Evolutionary conservation across 2,797 vertebrate species (phyloP).

Genomic region (Myotis daubentonii): DNA sequence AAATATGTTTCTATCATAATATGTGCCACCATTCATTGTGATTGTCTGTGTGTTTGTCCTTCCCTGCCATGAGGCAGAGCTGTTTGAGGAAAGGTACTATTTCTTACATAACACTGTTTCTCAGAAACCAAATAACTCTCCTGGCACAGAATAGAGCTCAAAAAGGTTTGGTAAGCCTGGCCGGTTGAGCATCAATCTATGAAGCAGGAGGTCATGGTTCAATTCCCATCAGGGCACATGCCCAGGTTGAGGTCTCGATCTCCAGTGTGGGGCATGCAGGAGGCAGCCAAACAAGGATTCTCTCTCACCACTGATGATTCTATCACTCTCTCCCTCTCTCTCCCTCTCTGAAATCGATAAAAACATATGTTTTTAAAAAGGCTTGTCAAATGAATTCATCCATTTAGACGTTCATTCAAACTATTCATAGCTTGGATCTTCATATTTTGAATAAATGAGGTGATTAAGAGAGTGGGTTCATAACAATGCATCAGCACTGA

Average conservation of each 20-base stretch:
- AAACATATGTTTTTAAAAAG: neutral
- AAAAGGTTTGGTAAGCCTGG: neutral
- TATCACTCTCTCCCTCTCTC: no score
- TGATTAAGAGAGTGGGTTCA: neutral
- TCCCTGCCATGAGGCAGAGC: neutral
- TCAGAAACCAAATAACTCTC: neutral
- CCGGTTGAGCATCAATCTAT: no score
- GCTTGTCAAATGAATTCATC: neutral
- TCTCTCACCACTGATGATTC: no score
- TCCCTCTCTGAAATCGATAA: no score
- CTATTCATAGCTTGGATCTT: neutral
- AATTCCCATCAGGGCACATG: no score
- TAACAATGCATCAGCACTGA: neutral
- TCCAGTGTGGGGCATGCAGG: no score
- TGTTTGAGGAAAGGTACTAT: neutral
- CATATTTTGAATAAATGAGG: neutral
- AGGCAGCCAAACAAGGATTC: no score
- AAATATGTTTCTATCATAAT: neutral
- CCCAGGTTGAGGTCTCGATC: no score
- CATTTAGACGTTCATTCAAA: neutral
- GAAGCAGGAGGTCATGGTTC: no score
- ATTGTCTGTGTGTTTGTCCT: neutral
- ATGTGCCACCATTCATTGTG: neutral
- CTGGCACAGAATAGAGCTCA: neutral
- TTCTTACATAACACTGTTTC: neutral